Evolutionary conservation across 2,113 vertebrate genomes (phyloP), one percentile per base, ranked within the genome.

Genomic region (Drymodes brunneopygia): DNA sequence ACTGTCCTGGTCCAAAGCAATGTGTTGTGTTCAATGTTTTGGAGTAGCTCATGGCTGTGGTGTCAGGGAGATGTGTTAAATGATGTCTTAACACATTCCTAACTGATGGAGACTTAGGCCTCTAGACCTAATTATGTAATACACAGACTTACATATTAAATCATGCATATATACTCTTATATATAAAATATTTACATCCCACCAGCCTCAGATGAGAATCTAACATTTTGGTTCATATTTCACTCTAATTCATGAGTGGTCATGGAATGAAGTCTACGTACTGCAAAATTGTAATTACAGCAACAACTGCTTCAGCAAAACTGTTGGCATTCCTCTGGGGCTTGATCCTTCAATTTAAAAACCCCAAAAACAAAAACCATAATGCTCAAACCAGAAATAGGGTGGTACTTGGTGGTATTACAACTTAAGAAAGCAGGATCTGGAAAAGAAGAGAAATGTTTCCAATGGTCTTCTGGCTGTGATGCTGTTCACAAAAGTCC

Each of bases 251-350:
- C 6, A 35, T 15, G 58, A 56, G 12, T 35, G 28, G 14, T 22
- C 9, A 10, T n/a, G 31, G n/a, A 50, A 64, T 70, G n/a, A 75
- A 40, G 19, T n/a, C 12, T 42, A 2, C 0, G 0, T 62, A 31
- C 24, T 69, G 17, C 7, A 65, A 75, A 75, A 54, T 38, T 24
- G 15, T 51, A 75, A 11, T 35, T 86, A 56, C 0, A 67, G 10
- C 5, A 72, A 28, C 14, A 72, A 28, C 5, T 51, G 31, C 57
- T 36, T 38, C 36, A 53, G 25, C 31, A 88, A 92, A 84, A 58
- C 12, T 54, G 29, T 27, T 69, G 23, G 25, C 47, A 36, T 54
- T 74, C 42, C 9, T 67, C 33, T 47, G 50, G 11, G 42, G 23
- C 56, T 77, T 56, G 38, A 65, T 47, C 69, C 38, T 78, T n/a